Evolutionary conservation across 2,797 vertebrate species (phyloP).

Genomic region (Leptatherina wallacei): DNA sequence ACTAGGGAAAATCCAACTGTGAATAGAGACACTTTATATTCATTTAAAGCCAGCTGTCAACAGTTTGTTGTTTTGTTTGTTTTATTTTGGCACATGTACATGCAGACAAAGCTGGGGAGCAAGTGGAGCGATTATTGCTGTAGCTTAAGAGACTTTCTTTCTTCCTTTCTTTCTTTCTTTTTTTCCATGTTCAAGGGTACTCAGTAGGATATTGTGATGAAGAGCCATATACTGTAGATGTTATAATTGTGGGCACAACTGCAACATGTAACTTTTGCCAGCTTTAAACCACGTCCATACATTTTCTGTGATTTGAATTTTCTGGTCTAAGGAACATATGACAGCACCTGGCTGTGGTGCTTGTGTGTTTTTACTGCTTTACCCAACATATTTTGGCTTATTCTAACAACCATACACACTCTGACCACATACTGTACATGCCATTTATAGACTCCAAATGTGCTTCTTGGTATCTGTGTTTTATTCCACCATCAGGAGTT

Average conservation of each 20-base stretch:
- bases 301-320: conserved; percentile 46
- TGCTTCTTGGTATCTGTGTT: conserved; percentile 55
- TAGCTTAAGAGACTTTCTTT: conserved; percentile 4
- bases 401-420: conserved; percentile 56
- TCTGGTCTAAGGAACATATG: conserved; percentile 59
- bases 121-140: conserved; percentile 21
- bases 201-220: conserved; percentile 27
- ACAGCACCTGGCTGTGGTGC: conserved; percentile 55
- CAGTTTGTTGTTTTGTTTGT: not conserved
- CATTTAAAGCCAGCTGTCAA: conserved; percentile 19
- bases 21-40: conserved; percentile 57
- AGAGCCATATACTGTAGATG: conserved; percentile 51
- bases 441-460: conserved; percentile 52
- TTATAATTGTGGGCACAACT: conserved; percentile 50
- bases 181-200: conserved; percentile 15
- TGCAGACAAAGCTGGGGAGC: conserved; percentile 12
- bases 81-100: conserved; percentile 30
- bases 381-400: conserved; percentile 47
- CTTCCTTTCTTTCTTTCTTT: conserved; percentile 4
- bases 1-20: conserved; percentile 60
- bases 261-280: conserved; percentile 48
- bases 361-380: conserved; percentile 54
- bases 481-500: conserved; percentile 36
- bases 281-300: conserved; percentile 49
- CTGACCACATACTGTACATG: conserved; percentile 57